These are phyloP conservation scores for Siderastrea radians DNA, from an alignment of 92 coral and sea anemone genomes.

Conservation along the genomic window DNA sequence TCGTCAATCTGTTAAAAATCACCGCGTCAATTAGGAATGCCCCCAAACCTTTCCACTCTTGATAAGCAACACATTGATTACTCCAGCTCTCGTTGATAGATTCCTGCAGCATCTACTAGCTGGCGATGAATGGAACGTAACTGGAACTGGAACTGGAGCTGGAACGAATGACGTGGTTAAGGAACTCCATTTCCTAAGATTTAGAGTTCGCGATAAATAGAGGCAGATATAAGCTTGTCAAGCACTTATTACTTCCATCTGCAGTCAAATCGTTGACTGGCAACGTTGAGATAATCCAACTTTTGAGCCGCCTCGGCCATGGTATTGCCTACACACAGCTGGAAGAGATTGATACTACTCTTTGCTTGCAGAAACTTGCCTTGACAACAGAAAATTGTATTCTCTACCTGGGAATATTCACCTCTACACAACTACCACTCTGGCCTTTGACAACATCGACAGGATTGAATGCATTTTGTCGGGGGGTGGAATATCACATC, in stretches of 20 bases:
- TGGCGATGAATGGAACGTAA: too few relatives aligned
- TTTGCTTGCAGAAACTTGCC: too few relatives aligned
- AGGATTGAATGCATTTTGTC: conserved; percentile 46
- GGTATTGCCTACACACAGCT: too few relatives aligned
- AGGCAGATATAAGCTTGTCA: too few relatives aligned
- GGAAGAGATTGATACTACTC: too few relatives aligned
- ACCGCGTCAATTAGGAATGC: conserved; percentile 28
- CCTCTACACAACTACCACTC: conserved; percentile 45
- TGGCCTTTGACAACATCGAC: conserved; percentile 72
- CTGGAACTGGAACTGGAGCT: too few relatives aligned
- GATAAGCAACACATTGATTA: not conserved
- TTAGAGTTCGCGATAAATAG: too few relatives aligned
- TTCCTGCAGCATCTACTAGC: conserved; percentile 12
- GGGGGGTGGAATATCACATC: conserved; percentile 57
- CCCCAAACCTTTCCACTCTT: conserved; percentile 31
- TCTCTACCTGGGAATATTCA: conserved; percentile 13
- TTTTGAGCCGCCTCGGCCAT: not conserved
- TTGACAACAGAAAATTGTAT: too few relatives aligned
- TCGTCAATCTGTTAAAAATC: conserved; percentile 43
- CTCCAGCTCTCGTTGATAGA: conserved; percentile 10
- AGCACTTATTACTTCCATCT: too few relatives aligned
- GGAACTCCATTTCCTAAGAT: too few relatives aligned
- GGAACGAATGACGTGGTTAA: too few relatives aligned
- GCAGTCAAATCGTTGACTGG: not conserved
- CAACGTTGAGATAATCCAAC: not conserved